These are phyloP conservation scores for Pseudoatta argentina DNA, from an alignment of 1,140 invertebrate genomes.

Conservation along the genomic window DNA sequence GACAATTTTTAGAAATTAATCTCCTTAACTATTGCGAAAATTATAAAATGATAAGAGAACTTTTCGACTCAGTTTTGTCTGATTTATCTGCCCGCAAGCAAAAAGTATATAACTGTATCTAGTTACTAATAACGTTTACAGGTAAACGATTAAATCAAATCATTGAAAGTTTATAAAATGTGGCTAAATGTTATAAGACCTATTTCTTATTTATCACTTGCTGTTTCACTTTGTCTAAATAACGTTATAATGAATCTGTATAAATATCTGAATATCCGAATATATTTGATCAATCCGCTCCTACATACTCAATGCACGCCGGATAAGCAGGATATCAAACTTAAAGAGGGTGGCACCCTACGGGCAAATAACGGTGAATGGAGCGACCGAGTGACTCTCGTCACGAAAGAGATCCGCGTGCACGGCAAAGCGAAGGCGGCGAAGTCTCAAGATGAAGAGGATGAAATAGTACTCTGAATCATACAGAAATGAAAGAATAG, in stretches of 20 bases:
- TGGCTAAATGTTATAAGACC: background rate
- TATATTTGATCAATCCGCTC: background rate
- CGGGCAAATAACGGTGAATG: slow-evolving; percentile 73
- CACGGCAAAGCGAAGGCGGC: slow-evolving; percentile 40
- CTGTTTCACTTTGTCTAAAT: background rate
- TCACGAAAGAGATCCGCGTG: slow-evolving; percentile 64
- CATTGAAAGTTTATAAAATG: background rate
- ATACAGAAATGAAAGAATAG: slow-evolving; percentile 50
- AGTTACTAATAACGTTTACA: background rate
- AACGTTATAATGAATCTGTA: background rate
- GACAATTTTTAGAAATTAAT: too few species aligned
- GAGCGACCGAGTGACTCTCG: slow-evolving; percentile 64
- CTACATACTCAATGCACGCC: background rate
- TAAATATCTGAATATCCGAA: background rate
- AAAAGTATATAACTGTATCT: background rate
- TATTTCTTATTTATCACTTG: background rate
- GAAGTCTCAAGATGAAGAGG: background rate
- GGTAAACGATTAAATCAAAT: background rate
- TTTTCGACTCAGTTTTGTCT: too few species aligned
- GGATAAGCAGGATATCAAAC: slow-evolving; percentile 46
- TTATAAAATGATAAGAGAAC: too few species aligned
- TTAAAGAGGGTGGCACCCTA: slow-evolving; percentile 65
- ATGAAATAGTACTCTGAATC: background rate
- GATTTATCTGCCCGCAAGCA: too few species aligned
- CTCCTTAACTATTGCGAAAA: too few species aligned